Conservation (phyloP, 2,888 invertebrate species). For the Gisinianus flammeolus region DNA sequence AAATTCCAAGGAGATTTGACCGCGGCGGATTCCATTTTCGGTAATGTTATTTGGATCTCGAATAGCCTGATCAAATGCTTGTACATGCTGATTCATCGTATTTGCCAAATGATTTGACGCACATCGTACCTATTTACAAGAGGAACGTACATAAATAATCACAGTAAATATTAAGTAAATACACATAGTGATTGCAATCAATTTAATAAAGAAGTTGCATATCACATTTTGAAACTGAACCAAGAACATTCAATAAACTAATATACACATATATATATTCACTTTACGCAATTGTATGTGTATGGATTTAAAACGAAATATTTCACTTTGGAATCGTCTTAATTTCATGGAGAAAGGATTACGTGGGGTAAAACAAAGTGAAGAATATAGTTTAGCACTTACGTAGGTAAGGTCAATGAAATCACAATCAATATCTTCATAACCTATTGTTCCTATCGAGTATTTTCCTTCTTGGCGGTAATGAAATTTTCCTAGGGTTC, state of each 20-base stretch:
- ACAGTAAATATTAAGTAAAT: background rate
- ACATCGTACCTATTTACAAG: conserved; percentile 72
- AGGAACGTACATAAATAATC: background rate
- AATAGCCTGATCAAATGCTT: conserved; percentile 62
- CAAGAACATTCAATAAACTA: too few species aligned
- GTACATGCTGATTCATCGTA: conserved; percentile 71
- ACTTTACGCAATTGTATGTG: too few species aligned
- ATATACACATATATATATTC: background rate
- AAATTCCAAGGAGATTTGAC: conserved; percentile 92
- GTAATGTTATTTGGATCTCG: conserved; percentile 59
- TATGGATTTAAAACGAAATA: too few species aligned
- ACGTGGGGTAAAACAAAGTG: too few species aligned
- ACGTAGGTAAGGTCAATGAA: conserved; percentile 97
- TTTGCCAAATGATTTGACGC: conserved; percentile 79
- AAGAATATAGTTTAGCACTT: too few species aligned
- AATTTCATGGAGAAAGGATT: too few species aligned
- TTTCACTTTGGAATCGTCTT: too few species aligned
- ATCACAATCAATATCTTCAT: conserved; percentile 96
- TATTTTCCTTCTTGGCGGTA: conserved; percentile 94
- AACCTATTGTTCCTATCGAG: conserved; percentile 93
- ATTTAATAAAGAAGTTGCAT: too few species aligned
- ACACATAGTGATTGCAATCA: background rate
- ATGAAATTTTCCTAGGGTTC: conserved; percentile 89
- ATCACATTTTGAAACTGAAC: too few species aligned
- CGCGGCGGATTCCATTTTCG: conserved; percentile 57